Evolutionary conservation across 2,888 invertebrate genomes (phyloP), one percentile per base, ranked within the genome.

Genomic region (Calliscelio sp.): DNA sequence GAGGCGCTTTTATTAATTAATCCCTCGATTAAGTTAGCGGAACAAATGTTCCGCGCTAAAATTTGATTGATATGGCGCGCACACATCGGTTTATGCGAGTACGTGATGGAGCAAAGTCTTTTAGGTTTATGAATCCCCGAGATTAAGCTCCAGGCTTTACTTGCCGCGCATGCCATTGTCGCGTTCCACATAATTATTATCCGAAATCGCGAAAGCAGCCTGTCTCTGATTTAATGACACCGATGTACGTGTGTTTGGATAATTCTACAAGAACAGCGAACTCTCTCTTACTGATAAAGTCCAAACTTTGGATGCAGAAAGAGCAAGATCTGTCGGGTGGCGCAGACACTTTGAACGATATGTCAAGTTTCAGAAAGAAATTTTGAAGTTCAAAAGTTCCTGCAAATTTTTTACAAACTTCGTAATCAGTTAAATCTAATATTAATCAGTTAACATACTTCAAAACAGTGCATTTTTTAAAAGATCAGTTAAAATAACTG

Each of bases 91-190:
- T 68, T 78, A 68, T 70, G 44, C 66, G 18, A 44, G 57, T 66
- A 79, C 83, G 78, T 79, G 83, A 78, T 41, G 46, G 18, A 25
- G 83, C 83, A 83, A 73, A 82, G 32, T 81, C 75, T 81, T 70
- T 70, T 70, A 63, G 81, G 81, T 59, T 82, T 78, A 82, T 68
- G 78, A 66, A 61, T 73, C 61, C 22, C 35, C 51, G 74, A 83
- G 83, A 73, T 73, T 73, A 70, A 82, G 55, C 82, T 28, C 46
- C 6, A 25, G 55, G 78, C 57, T 70, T 66, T 66, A 57, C 51
- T 65, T 71, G 51, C 49, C 61, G 65, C 57, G 16, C 77, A 66
- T 53, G 61, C 28, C 65, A 77, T 61, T 71, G 65, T 77, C 71
- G 59, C 24, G 35, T 44, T 61, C 20, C 28, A n/a, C 57, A 70